Conservation (phyloP, 1,140 invertebrate species). For the Drosophila seguyi region DNA sequence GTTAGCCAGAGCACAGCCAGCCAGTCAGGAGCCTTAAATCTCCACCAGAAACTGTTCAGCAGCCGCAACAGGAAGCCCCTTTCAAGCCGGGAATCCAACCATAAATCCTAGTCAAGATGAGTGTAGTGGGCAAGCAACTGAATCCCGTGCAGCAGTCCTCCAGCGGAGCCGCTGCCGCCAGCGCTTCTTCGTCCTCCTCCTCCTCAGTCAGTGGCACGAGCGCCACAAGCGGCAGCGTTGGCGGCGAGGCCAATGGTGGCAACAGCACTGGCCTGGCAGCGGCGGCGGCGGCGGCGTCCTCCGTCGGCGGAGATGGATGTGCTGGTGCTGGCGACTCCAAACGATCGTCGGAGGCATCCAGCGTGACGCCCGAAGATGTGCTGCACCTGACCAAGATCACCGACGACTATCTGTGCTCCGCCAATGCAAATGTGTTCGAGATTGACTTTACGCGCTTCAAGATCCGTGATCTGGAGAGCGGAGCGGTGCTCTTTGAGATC, state of each 20-base stretch:
- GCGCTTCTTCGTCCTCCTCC: conserved; percentile 19
- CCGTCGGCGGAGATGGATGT: not conserved
- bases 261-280: not conserved
- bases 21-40: conserved; percentile 32
- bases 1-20: conserved; percentile 17
- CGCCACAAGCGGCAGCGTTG: not conserved
- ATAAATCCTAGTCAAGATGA: conserved; percentile 48
- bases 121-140: conserved; percentile 74
- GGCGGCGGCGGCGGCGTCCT: not conserved
- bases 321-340: conserved; percentile 19
- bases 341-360: conserved; percentile 48
- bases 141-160: conserved; percentile 69
- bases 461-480: conserved; percentile 97
- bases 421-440: conserved; percentile 98
- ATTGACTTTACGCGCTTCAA: conserved; percentile 99
- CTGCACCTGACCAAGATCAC: conserved; percentile 88
- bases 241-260: conserved; percentile 20
- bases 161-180: conserved; percentile 9
- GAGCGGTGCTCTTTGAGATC: conserved; percentile 97
- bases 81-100: not conserved
- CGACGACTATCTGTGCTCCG: conserved; percentile 94
- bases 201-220: conserved; percentile 8
- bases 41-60: conserved; percentile 35
- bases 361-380: conserved; percentile 88
- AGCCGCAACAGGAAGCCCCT: conserved; percentile 6